Conservation (phyloP, 2,888 invertebrate species). For the Ormia ochracea region DNA sequence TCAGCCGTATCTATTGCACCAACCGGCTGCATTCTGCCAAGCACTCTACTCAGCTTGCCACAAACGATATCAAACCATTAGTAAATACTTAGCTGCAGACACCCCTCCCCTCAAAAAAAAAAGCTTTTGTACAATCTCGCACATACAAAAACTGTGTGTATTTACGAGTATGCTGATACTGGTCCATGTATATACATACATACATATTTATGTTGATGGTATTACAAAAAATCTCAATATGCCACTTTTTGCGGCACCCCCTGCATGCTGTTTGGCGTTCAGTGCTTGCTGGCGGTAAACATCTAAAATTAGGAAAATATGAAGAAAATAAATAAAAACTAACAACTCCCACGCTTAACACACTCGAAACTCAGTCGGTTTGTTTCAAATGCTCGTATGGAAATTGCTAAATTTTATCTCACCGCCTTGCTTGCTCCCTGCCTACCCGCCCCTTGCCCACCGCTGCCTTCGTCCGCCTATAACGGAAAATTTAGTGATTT, state of each 20-base stretch:
- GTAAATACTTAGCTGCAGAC: slow-evolving; percentile 30
- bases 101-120: not conserved
- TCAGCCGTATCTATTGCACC: slow-evolving; percentile 15
- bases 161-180: too few relatives aligned
- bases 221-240: slow-evolving; percentile 18
- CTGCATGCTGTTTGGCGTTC: not conserved
- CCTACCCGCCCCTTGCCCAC: not conserved
- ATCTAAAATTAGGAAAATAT: slow-evolving; percentile 46
- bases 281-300: slow-evolving; percentile 41
- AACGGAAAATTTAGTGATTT: slow-evolving; percentile 26
- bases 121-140: slow-evolving; percentile 1
- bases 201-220: not conserved
- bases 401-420: slow-evolving; percentile 41
- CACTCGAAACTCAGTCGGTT: slow-evolving; percentile 11
- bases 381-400: slow-evolving; percentile 3
- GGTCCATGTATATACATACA: not conserved
- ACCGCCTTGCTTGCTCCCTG: not conserved
- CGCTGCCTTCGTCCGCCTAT: not conserved
- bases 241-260: slow-evolving; percentile 5
- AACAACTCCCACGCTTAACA: slow-evolving; percentile 52
- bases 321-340: slow-evolving; percentile 44
- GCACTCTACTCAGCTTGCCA: slow-evolving; percentile 14
- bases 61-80: slow-evolving; percentile 39
- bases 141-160: not conserved
- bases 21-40: slow-evolving; percentile 25